These are phyloP conservation scores for Anguilla rostrata DNA, from an alignment of 2,113 vertebrate species.

Conservation along the genomic window DNA sequence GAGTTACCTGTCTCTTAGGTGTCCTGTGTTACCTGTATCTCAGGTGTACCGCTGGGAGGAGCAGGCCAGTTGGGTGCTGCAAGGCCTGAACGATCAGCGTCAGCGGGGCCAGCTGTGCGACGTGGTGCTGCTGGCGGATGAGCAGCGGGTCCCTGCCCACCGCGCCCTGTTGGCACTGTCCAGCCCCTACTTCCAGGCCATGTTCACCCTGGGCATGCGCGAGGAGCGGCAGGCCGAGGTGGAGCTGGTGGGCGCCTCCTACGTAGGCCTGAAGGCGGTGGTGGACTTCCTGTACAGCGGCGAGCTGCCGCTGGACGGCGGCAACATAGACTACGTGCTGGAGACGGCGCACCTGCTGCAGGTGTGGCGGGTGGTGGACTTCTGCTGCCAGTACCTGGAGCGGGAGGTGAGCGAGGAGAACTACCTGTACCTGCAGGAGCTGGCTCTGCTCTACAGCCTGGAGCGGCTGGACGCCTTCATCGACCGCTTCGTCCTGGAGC, in stretches of 20 bases:
- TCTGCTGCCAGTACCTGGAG: slow-evolving; percentile 94
- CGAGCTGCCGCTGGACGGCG: slow-evolving; percentile 82
- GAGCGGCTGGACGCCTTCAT: slow-evolving; percentile 84
- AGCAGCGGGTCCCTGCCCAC: slow-evolving; percentile 80
- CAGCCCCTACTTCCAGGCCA: slow-evolving; percentile 94
- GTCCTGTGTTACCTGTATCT: background rate
- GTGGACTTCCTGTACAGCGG: slow-evolving; percentile 91
- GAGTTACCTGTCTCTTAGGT: no score
- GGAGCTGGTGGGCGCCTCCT: slow-evolving; percentile 84
- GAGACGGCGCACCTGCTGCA: slow-evolving; percentile 91
- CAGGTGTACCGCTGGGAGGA: slow-evolving; percentile 84
- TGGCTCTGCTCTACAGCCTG: slow-evolving; percentile 89
- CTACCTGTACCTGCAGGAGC: slow-evolving; percentile 89
- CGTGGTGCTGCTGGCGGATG: slow-evolving; percentile 83
- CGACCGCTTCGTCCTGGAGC: slow-evolving; percentile 83
- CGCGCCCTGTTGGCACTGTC: slow-evolving; percentile 85
- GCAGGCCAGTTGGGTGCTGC: slow-evolving; percentile 75
- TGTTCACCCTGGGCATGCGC: slow-evolving; percentile 93
- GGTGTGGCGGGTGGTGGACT: slow-evolving; percentile 90
- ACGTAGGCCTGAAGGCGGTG: slow-evolving; percentile 82
- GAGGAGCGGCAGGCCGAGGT: slow-evolving; percentile 89
- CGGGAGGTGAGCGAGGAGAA: slow-evolving; percentile 88
- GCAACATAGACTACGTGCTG: slow-evolving; percentile 85
- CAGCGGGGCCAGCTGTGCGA: slow-evolving; percentile 83
- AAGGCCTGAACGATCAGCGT: slow-evolving; percentile 86